These are phyloP conservation scores for Rhabdornis inornatus DNA, from an alignment of 2,113 vertebrate species.

Conservation along the genomic window DNA sequence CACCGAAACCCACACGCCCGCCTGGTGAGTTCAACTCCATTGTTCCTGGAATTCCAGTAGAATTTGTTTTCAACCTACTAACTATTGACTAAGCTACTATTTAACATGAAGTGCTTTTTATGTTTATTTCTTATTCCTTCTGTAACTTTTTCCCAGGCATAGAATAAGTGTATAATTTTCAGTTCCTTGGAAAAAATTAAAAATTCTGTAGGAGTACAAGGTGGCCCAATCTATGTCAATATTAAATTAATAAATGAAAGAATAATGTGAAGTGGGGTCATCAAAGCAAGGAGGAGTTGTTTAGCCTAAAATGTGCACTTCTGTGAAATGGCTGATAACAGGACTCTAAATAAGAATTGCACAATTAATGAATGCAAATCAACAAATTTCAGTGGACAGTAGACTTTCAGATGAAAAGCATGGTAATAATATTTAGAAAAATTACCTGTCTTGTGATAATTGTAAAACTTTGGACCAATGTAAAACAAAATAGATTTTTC, in stretches of 20 bases:
- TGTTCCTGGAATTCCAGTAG: not conserved
- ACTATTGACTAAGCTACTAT: not conserved
- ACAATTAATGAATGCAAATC: not conserved
- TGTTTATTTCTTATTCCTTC: not conserved
- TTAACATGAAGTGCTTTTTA: not conserved
- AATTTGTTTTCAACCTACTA: not conserved
- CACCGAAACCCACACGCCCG: conserved; percentile 90
- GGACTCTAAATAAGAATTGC: not conserved
- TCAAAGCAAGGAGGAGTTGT: not conserved
- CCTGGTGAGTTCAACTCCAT: conserved; percentile 76
- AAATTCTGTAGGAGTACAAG: not conserved
- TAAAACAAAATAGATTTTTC: not conserved
- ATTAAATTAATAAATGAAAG: not conserved
- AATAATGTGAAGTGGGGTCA: not conserved
- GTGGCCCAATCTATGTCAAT: not conserved
- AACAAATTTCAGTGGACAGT: not conserved
- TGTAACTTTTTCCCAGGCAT: not conserved
- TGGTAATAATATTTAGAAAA: not conserved
- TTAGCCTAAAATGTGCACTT: not conserved
- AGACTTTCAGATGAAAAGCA: not conserved
- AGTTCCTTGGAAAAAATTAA: not conserved
- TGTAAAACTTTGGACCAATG: not conserved
- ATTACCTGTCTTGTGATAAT: not conserved
- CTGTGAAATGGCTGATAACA: not conserved
- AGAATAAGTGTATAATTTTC: not conserved